Evolutionary conservation across 2,888 invertebrate genomes (phyloP).

Genomic region (Pandemis cinnamomeana): DNA sequence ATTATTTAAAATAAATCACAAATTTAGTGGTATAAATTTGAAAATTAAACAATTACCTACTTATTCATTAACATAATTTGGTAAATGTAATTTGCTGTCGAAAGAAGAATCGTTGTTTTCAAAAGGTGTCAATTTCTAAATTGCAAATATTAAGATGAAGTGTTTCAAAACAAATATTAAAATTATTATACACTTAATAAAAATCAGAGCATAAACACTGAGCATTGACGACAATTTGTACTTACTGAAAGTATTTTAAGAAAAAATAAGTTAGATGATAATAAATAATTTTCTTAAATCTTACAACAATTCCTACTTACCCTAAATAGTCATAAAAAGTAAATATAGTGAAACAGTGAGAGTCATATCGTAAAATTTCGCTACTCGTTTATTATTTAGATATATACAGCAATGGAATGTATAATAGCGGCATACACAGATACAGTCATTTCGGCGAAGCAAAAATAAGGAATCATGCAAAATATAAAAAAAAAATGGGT

Average conservation of each 20-base stretch:
- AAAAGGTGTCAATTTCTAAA: not conserved
- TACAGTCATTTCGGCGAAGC: not conserved
- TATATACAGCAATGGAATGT: slow-evolving; percentile 71
- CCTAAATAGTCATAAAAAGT: slow-evolving; percentile 59
- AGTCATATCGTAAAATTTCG: slow-evolving; percentile 70
- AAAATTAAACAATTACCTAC: not conserved
- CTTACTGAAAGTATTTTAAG: slow-evolving; percentile 16
- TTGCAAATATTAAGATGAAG: not conserved
- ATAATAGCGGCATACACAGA: slow-evolving; percentile 54
- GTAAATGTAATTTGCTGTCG: not conserved
- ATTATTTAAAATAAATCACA: not conserved
- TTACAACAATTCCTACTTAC: slow-evolving; percentile 55
- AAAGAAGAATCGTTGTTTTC: not conserved
- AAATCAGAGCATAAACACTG: slow-evolving; percentile 24
- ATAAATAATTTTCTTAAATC: not conserved
- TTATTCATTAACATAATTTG: not conserved
- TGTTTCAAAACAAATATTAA: not conserved
- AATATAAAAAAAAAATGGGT: not conserved
- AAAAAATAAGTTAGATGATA: not conserved
- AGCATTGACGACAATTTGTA: slow-evolving; percentile 41
- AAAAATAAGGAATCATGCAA: not conserved
- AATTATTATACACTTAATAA: not conserved
- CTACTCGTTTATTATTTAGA: slow-evolving; percentile 62
- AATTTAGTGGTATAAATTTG: not conserved
- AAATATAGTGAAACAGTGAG: slow-evolving; percentile 75